Base-by-base conservation (phyloP, 2,797 vertebrate genomes). In the Coracias cyanogaster region DNA sequence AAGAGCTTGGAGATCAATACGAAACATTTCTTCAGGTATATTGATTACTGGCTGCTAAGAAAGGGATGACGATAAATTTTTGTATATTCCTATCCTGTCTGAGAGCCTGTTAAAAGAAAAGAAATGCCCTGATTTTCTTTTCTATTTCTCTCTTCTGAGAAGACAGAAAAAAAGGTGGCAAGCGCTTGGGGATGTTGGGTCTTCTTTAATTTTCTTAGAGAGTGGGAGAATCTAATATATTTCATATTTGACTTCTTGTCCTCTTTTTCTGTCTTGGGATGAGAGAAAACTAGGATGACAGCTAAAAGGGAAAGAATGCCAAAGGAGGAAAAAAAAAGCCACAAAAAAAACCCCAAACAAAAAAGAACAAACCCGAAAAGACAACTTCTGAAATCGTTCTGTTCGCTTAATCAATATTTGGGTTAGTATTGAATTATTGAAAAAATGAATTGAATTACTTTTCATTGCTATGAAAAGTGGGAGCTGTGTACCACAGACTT, bases 11-110 rank as follows among this genome's bases (percentile, higher is more conserved):
- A 78, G 55, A 91, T 96, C 90, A 33, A 93, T 94, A 94, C 72
- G 24, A 94, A 96, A 81, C 37, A n/a, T 49, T 72, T 51, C 51
- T 94, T 94, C 91, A 67, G 77, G 74, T 91, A 39, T 86, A 96
- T 85, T 82, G 86, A 95, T 93, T 57, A 24, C 71, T 69, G 89
- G 85, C 61, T 93, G 62, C 28, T 85, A 74, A 88, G 86, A 92
- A 73, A 91, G 25, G 84, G 54, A 67, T 35, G 61, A 39, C 8
- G 4, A 82, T 91, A 93, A 74, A 76, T 93, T 94, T 87, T 70
- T 58, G 6, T 58, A 15, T 66, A 76, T 88, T 91, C 79, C 74
- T 21, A 15, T 82, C 61, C 45, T 6, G 2, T 76, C 70, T 82
- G 87, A 2, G 14, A 90, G 87, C 80, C 82, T 55, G 61, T 77